Conservation (phyloP, 1,140 invertebrate genomes). For the Musca domestica region DNA sequence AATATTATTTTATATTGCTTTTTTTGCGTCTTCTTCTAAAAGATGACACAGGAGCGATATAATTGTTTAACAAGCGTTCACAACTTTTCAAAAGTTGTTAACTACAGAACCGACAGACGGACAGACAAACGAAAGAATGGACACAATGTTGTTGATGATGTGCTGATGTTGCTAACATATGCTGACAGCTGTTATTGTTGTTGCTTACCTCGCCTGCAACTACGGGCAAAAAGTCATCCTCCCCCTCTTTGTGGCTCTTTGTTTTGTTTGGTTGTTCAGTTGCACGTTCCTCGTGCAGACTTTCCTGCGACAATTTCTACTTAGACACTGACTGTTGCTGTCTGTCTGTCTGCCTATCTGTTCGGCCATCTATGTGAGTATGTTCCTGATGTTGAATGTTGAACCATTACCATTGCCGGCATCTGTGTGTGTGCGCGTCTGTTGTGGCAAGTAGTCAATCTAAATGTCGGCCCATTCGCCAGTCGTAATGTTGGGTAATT, state of each 20-base stretch:
- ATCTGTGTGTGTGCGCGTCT: constrained; percentile 4
- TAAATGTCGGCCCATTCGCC: constrained; percentile 1
- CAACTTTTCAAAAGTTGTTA: constrained; percentile 18
- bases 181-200: constrained; percentile 12
- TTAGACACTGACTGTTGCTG: no score
- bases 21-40: constrained; percentile 10
- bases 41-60: constrained; percentile 39
- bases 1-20: constrained; percentile 5
- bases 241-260: no score
- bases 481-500: constrained; percentile 16
- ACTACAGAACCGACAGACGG: constrained; percentile 5
- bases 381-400: constrained; percentile 1
- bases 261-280: background rate
- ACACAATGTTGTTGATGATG: constrained; percentile 13
- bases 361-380: background rate
- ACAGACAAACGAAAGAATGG: constrained; percentile 6
- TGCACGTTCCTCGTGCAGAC: no score
- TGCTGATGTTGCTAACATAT: constrained; percentile 7
- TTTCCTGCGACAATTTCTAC: no score
- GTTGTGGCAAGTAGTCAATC: background rate
- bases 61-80: constrained; percentile 54
- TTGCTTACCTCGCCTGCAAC: background rate
- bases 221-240: background rate
- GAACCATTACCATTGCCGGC: constrained; percentile 6
- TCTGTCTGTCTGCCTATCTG: no score